A percentile compares a stretch with the other conserved stretches of the same genome.
These are phyloP conservation scores for Salminus brasiliensis DNA, from an alignment of 2,113 vertebrate genomes.

Conservation along the genomic window DNA sequence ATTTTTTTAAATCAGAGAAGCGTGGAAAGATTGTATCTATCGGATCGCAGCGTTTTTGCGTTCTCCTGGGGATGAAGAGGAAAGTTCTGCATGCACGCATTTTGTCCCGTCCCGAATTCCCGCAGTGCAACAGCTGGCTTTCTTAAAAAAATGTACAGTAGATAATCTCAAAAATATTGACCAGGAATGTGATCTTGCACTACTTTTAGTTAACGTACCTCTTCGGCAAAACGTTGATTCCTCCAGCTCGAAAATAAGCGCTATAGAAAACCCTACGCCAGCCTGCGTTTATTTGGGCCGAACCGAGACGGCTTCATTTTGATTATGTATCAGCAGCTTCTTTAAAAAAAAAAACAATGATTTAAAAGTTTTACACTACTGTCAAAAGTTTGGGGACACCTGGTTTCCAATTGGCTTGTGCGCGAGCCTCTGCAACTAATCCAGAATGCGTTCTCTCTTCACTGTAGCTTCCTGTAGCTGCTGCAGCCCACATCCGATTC, in stretches of 20 bases:
- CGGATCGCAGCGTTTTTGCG: constrained; percentile 28
- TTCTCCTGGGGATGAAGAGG: neutral
- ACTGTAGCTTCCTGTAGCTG: no score
- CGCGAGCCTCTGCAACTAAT: no score
- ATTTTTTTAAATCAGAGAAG: neutral
- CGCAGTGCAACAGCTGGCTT: constrained; percentile 59
- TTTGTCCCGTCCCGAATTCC: constrained; percentile 55
- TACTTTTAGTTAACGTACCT: constrained; percentile 61
- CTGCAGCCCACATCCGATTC: no score
- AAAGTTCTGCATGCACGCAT: constrained; percentile 59
- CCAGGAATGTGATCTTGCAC: constrained; percentile 74
- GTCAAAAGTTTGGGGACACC: no score
- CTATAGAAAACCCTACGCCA: neutral
- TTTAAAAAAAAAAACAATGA: no score
- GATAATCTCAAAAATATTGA: constrained; percentile 58
- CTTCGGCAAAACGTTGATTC: constrained; percentile 54
- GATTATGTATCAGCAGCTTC: neutral
- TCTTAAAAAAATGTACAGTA: constrained; percentile 51
- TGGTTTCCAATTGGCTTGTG: neutral
- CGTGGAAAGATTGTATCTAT: constrained; percentile 39
- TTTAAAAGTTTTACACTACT: no score
- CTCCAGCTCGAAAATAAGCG: neutral
- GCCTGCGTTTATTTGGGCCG: neutral
- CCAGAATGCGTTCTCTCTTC: no score
- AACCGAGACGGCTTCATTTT: neutral